Conservation (phyloP, 2,113 vertebrate genomes). For the Carollia perspicillata region DNA sequence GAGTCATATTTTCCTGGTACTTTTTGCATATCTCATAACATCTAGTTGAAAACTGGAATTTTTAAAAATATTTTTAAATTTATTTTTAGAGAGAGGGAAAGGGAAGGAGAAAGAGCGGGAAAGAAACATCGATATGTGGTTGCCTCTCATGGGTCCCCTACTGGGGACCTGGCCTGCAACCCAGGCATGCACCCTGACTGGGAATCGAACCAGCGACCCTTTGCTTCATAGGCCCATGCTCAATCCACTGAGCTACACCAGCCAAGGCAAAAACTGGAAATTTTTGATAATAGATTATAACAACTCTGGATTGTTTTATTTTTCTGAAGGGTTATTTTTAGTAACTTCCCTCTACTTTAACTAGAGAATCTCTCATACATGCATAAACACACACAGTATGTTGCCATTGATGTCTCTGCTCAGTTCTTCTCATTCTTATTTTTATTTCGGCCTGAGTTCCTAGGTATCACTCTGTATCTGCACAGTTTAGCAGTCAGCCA, state of each 20-base stretch:
- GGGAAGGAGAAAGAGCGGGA: no score
- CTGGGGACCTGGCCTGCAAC: no score
- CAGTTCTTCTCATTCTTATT: background rate
- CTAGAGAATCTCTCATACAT: background rate
- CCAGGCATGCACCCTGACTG: no score
- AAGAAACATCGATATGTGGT: no score
- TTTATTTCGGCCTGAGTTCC: background rate
- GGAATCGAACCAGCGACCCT: no score
- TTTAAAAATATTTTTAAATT: no score
- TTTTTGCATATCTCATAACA: background rate
- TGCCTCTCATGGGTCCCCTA: no score
- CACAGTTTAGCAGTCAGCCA: background rate
- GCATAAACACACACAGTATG: background rate
- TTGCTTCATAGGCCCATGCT: no score
- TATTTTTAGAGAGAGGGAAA: no score
- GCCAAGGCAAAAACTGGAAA: background rate
- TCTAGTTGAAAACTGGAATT: background rate
- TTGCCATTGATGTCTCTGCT: background rate
- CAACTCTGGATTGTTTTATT: background rate
- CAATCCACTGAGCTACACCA: no score
- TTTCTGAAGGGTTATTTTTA: slow-evolving; percentile 19
- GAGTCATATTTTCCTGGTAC: background rate
- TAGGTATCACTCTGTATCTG: background rate
- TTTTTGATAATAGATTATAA: background rate
- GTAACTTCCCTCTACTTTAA: background rate